phyloP scores from a whole-genome alignment of 2,888 invertebrate species.

The Pyrocoelia pectoralis region DNA sequence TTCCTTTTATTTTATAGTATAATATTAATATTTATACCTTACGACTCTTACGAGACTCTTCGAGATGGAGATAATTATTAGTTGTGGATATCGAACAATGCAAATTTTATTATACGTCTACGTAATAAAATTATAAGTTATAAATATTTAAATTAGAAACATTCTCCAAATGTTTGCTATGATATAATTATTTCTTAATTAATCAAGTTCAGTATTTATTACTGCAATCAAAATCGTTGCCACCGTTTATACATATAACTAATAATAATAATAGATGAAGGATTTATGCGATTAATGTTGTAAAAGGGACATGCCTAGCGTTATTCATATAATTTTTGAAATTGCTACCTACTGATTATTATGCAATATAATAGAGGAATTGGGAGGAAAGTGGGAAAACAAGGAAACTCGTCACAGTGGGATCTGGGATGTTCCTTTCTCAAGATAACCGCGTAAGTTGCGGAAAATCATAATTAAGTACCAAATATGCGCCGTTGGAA shows the following conservation, averaged over 20 bases:
- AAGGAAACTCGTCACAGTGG: too few species aligned
- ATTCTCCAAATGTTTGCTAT: neutral
- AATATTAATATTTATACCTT: slow-evolving; percentile 6
- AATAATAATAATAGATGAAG: neutral
- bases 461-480: too few species aligned
- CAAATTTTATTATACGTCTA: slow-evolving; percentile 6
- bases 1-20: slow-evolving; percentile 25
- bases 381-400: too few species aligned
- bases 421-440: too few species aligned
- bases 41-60: neutral
- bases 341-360: too few species aligned
- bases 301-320: too few species aligned
- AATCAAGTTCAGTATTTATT: neutral
- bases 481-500: too few species aligned
- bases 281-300: too few species aligned
- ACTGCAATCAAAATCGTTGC: neutral
- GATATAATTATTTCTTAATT: neutral
- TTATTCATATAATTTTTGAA: too few species aligned
- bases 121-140: slow-evolving; percentile 7
- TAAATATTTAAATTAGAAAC: slow-evolving; percentile 8
- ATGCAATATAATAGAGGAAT: too few species aligned
- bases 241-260: neutral
- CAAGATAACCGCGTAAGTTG: too few species aligned
- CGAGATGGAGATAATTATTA: slow-evolving; percentile 16
- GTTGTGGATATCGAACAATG: slow-evolving; percentile 11